Evolutionary conservation across 2,113 vertebrate species (phyloP).

Genomic region (Ctenomys sociabilis): DNA sequence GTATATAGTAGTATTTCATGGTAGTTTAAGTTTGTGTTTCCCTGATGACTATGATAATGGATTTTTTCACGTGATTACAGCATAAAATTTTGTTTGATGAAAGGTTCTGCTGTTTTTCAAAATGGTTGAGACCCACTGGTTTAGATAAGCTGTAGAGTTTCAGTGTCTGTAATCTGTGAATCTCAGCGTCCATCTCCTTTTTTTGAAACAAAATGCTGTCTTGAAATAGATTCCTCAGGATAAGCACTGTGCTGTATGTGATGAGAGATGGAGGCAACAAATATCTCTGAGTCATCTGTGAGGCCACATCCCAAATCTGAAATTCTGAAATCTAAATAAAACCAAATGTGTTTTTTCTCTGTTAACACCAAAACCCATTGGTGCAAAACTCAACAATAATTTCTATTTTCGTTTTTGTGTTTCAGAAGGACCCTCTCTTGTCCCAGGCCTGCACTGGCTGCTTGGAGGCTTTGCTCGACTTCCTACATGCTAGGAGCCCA

Average conservation of each 20-base stretch:
- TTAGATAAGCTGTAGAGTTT: conserved; percentile 15
- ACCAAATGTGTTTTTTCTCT: conserved; percentile 17
- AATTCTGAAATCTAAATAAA: conserved; percentile 43
- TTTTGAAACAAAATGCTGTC: background rate
- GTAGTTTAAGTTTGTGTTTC: background rate
- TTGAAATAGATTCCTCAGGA: background rate
- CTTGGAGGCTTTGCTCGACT: conserved; percentile 91
- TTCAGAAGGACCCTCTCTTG: conserved; percentile 92
- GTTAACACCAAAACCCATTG: background rate
- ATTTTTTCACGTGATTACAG: conserved; percentile 34
- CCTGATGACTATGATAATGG: background rate
- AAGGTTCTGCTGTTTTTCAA: conserved; percentile 27
- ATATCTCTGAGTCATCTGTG: background rate
- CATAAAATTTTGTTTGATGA: conserved; percentile 18
- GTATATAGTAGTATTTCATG: background rate
- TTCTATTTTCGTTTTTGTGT: background rate
- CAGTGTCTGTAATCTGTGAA: background rate
- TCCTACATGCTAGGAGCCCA: conserved; percentile 88
- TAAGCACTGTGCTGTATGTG: background rate
- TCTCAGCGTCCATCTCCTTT: conserved; percentile 1
- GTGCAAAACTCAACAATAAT: background rate
- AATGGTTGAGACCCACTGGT: background rate
- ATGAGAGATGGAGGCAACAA: background rate
- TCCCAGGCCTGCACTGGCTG: conserved; percentile 90
- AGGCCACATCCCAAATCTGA: background rate